Percentiles rank a stretch among this genome's conserved stretches.
phyloP scores from a whole-genome alignment of 2,888 invertebrate genomes.

The Oxyteleia sp. region DNA sequence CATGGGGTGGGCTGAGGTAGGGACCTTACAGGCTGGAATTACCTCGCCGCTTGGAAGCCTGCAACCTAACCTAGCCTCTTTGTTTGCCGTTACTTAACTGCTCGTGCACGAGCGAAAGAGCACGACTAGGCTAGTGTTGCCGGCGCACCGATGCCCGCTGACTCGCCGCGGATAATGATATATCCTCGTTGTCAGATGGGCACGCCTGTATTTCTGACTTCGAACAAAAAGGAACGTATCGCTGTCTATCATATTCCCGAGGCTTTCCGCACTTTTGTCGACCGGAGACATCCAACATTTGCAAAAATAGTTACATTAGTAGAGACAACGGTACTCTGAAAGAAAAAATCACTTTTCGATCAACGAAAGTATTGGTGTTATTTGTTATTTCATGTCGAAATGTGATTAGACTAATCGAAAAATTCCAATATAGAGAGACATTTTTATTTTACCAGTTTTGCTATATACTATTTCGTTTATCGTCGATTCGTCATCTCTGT shows the following conservation, averaged over 20 bases:
- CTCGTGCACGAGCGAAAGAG: constrained; percentile 46
- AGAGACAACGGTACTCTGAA: neutral
- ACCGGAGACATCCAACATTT: neutral
- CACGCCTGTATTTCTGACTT: constrained; percentile 40
- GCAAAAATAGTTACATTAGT: neutral
- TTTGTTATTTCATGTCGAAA: too few species aligned
- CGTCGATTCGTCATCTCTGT: neutral
- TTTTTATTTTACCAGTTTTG: neutral
- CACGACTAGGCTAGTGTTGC: constrained; percentile 24
- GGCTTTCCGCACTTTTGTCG: constrained; percentile 8
- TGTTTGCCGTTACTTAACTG: constrained; percentile 64
- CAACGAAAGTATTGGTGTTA: too few species aligned
- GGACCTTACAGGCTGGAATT: constrained; percentile 37
- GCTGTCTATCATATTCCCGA: constrained; percentile 4
- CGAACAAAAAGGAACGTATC: constrained; percentile 23
- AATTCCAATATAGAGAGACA: neutral
- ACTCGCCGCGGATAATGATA: constrained; percentile 55
- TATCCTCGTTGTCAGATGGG: constrained; percentile 53
- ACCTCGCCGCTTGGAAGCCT: constrained; percentile 11
- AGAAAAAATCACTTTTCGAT: too few species aligned
- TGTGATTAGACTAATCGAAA: too few species aligned
- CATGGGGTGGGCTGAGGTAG: too few species aligned
- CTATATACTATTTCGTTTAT: too few species aligned
- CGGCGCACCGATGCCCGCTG: constrained; percentile 34
- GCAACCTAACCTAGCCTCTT: constrained; percentile 53